These are phyloP conservation scores for Orchesella flavescens DNA, from an alignment of 2,888 invertebrate species.

Conservation along the genomic window DNA sequence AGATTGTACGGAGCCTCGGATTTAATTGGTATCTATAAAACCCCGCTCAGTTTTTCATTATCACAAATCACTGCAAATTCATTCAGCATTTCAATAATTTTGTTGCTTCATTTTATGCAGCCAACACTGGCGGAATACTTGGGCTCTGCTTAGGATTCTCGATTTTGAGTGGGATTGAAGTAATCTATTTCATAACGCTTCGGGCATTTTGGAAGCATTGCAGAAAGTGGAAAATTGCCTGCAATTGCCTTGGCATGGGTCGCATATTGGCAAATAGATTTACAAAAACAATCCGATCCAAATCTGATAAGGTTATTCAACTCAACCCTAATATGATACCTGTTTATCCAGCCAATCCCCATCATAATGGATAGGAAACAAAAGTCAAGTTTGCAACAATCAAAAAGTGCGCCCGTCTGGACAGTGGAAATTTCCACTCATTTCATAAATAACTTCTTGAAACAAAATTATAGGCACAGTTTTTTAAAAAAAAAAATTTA, in stretches of 20 bases:
- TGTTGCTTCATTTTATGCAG: neutral
- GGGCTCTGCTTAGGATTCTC: constrained; percentile 69
- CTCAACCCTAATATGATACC: constrained; percentile 1
- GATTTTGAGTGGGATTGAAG: constrained; percentile 64
- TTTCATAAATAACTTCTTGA: no score
- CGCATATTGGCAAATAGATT: constrained; percentile 13
- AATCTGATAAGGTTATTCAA: neutral
- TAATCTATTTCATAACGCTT: constrained; percentile 66
- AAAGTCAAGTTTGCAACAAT: neutral
- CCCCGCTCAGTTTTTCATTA: no score
- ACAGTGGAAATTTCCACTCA: no score
- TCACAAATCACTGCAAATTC: no score
- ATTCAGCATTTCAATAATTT: neutral
- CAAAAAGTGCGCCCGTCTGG: no score
- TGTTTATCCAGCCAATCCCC: constrained; percentile 12
- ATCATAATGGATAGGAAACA: neutral
- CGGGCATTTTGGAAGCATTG: constrained; percentile 58
- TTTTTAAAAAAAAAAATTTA: no score
- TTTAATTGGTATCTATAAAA: constrained; percentile 49
- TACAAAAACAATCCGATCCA: neutral
- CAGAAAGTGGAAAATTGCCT: constrained; percentile 18
- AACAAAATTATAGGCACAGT: no score
- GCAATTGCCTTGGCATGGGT: no score
- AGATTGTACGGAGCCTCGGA: constrained; percentile 41
- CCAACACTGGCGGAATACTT: constrained; percentile 62